A percentile compares a stretch with the other conserved stretches of the same genome.
Evolutionary conservation across 2,797 vertebrate species (phyloP).

Genomic region (Picus viridis): DNA sequence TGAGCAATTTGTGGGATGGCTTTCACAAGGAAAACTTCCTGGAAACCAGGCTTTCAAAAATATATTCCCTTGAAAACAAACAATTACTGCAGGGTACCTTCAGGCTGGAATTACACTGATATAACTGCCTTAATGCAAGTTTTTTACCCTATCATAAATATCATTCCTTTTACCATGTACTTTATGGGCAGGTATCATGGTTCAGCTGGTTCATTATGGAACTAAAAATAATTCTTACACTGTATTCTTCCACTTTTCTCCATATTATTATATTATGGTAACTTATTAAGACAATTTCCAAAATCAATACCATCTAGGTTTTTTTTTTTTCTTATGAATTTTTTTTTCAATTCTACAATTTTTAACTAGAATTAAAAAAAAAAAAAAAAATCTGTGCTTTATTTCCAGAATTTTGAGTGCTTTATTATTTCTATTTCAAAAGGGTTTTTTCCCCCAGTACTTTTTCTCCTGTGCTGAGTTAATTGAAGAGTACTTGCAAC

Average conservation of each 20-base stretch:
- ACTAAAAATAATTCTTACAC: background rate
- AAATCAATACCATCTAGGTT: background rate
- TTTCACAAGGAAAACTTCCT: background rate
- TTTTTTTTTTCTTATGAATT: background rate
- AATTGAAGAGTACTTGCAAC: background rate
- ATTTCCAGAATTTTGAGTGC: no score
- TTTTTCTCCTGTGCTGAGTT: rapidly evolving
- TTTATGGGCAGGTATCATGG: no score
- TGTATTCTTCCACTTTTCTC: background rate
- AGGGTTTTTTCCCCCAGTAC: background rate
- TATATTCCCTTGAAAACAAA: background rate
- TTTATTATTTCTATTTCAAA: no score
- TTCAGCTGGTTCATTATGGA: background rate
- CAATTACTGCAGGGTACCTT: background rate
- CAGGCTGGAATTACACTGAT: background rate
- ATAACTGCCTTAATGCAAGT: rapidly evolving
- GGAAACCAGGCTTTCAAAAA: background rate
- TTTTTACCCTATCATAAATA: background rate
- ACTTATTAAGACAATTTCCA: background rate
- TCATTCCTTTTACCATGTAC: rapidly evolving
- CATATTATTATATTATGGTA: rapidly evolving
- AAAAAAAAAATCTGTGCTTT: no score
- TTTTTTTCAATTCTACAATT: background rate
- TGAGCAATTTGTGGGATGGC: background rate
- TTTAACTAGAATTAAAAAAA: background rate